Evolutionary conservation across 2,113 vertebrate species (phyloP), one percentile per base, ranked within the genome.

Genomic region (Capreolus pygargus): DNA sequence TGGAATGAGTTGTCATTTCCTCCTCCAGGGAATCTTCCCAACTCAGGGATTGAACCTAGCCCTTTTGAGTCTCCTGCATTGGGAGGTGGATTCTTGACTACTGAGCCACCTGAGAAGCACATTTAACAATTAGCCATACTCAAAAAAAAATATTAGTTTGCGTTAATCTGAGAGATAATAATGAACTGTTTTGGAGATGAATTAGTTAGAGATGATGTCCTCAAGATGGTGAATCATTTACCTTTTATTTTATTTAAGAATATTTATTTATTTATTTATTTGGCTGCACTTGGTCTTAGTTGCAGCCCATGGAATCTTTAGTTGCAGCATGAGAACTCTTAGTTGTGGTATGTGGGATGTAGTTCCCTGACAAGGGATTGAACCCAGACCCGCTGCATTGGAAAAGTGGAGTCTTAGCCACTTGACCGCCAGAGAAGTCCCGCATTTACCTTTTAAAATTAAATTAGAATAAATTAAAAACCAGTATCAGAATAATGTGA

Each of bases 381-480:
- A 76, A 43, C 39, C 23, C 39, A 76, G 39, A 11, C n/a, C n/a
- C 2, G 10, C 10, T 36, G 5, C 67, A 76, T 14, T 76, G 39
- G 36, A 12, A 76, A 3, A 23, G 3, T 43, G 12, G 70, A 27
- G 39, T 43, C 70, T 76, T 43, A 76, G 6, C 36, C 12, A 14
- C 70, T 27, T 0, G 6, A 43, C 70, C 0, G 0, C 36, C 12
- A 15, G 6, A 43, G 70, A 43, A 76, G 23, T 33, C 39, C 12
- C 39, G 27, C 39, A 27, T 76, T 76, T 76, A 47, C 64, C 39
- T 74, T 92, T 94, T 70, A 86, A 74, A 50, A 78, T 52, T 88
- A 52, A 95, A 74, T 36, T 64, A 86, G 30, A 79, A 89, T 94
- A 83, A 33, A 88, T 90, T 81, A 7, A 81, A 95, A 86, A 86